Conservation (phyloP, 2,888 invertebrate genomes). For the Liopterus haemorrhoidalis region DNA sequence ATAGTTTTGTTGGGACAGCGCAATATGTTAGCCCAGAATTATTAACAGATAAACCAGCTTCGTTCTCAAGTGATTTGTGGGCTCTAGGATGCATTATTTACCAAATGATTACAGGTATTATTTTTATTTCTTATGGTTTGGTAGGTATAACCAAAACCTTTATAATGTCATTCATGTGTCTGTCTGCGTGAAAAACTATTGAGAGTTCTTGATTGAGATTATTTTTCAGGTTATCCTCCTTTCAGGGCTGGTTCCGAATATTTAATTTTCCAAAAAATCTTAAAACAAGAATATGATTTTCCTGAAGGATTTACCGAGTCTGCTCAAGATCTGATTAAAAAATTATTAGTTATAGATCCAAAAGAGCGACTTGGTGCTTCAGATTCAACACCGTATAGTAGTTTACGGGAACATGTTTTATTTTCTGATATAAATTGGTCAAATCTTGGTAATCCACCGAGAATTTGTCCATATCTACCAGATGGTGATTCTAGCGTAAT, state of each 20-base stretch:
- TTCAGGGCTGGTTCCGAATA: conserved; percentile 92
- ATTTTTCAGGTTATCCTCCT: conserved; percentile 82
- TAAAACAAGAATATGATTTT: conserved; percentile 83
- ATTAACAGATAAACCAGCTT: conserved; percentile 66
- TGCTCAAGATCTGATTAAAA: conserved; percentile 83
- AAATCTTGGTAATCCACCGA: conserved; percentile 74
- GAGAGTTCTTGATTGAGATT: too few relatives aligned
- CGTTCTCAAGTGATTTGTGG: conserved; percentile 88
- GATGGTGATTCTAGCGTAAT: conserved; percentile 48
- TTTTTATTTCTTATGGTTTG: too few relatives aligned
- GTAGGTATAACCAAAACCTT: too few relatives aligned
- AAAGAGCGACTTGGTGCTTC: conserved; percentile 73
- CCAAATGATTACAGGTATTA: conserved; percentile 96
- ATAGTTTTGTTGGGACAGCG: conserved; percentile 96
- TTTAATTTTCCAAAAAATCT: conserved; percentile 92
- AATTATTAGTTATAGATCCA: conserved; percentile 77
- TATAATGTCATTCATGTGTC: too few relatives aligned
- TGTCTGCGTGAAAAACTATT: too few relatives aligned
- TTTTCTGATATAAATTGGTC: conserved; percentile 82
- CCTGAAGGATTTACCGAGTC: conserved; percentile 83
- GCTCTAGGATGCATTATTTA: conserved; percentile 94
- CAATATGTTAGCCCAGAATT: conserved; percentile 98
- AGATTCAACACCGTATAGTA: conserved; percentile 69
- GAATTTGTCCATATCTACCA: conserved; percentile 74
- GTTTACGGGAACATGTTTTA: conserved; percentile 81